Conservation (phyloP, 1,140 invertebrate genomes). For the Pachyrhynchus sulphureomaculatus region DNA sequence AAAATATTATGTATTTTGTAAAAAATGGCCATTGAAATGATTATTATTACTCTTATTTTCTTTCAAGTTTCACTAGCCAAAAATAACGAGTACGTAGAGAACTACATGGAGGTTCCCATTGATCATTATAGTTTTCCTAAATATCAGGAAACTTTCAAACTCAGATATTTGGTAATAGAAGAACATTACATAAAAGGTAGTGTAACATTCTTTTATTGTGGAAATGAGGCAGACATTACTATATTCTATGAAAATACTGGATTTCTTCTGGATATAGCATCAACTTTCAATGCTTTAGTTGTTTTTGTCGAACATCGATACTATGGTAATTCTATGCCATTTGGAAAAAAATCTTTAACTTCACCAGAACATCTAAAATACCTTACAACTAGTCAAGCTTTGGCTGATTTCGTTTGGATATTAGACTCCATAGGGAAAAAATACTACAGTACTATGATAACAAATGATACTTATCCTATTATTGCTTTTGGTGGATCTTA, state of each 20-base stretch:
- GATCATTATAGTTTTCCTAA: constrained; percentile 74
- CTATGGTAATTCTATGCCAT: constrained; percentile 90
- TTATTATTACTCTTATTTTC: too few relatives aligned
- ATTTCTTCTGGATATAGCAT: constrained; percentile 91
- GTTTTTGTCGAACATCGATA: constrained; percentile 92
- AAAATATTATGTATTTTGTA: too few relatives aligned
- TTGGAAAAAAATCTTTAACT: constrained; percentile 73
- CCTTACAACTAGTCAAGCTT: constrained; percentile 88
- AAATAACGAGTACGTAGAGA: constrained; percentile 5
- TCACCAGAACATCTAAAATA: constrained; percentile 72
- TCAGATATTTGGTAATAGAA: constrained; percentile 82
- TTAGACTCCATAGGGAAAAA: constrained; percentile 63
- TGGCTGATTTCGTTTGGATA: constrained; percentile 90
- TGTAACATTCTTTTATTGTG: constrained; percentile 97
- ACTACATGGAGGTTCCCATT: constrained; percentile 58
- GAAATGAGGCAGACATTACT: constrained; percentile 94
- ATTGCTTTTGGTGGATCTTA: constrained; percentile 95
- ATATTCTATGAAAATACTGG: constrained; percentile 92
- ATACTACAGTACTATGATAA: constrained; percentile 37
- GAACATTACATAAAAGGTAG: constrained; percentile 64
- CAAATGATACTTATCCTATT: constrained; percentile 60
- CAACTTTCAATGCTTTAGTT: constrained; percentile 76
- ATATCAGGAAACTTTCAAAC: constrained; percentile 69
- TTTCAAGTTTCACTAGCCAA: not conserved
- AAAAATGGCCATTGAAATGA: too few relatives aligned